Conservation (phyloP, 2,797 vertebrate species). For the Tauraco hartlaubi region DNA sequence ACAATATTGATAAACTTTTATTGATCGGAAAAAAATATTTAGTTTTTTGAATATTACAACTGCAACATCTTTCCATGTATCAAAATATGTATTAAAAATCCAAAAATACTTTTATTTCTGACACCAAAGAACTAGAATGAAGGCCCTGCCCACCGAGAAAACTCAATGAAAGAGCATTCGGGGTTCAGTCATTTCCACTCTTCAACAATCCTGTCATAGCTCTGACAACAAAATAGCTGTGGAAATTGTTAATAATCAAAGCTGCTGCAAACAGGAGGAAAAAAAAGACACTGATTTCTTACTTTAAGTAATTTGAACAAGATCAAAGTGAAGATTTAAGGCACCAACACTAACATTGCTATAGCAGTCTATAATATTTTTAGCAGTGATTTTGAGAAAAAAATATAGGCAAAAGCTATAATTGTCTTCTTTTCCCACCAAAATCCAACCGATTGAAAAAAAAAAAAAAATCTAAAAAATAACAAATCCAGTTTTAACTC, state of each 20-base stretch:
- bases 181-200: background rate
- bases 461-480: background rate
- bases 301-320: background rate
- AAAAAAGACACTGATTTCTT: background rate
- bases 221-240: background rate
- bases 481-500: background rate
- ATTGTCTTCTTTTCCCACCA: background rate
- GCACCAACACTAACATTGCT: background rate
- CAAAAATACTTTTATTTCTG: background rate
- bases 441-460: background rate
- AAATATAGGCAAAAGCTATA: background rate
- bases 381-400: background rate
- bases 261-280: background rate
- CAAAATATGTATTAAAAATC: background rate
- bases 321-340: background rate
- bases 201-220: background rate
- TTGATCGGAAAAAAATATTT: background rate
- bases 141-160: background rate
- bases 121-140: background rate
- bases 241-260: background rate
- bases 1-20: background rate
- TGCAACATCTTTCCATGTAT: background rate
- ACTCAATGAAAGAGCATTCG: background rate
- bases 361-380: background rate
- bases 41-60: background rate